A percentile compares a stretch with the other conserved stretches of the same genome.
Conservation (phyloP, 2,113 vertebrate species). For the Burhinus oedicnemus region DNA sequence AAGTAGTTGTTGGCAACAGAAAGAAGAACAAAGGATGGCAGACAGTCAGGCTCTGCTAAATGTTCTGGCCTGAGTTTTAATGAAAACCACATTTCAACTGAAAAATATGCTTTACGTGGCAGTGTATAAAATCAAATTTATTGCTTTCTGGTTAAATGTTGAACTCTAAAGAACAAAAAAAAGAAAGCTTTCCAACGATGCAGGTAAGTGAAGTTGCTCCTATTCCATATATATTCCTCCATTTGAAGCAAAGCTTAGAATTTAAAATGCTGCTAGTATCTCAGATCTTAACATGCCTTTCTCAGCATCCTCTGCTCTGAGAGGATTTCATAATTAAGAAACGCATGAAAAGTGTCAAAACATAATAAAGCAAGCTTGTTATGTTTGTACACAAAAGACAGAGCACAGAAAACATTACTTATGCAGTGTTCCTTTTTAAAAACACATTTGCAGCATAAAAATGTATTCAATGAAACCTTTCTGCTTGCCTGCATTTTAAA, state of each 20-base stretch:
- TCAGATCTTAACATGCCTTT: neutral
- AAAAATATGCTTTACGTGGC: conserved; percentile 85
- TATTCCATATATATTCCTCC: neutral
- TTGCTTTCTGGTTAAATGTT: conserved; percentile 49
- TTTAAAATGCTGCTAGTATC: neutral
- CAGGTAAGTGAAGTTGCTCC: neutral
- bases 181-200: neutral
- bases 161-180: neutral
- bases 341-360: conserved; percentile 39
- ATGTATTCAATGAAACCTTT: conserved; percentile 16
- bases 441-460: conserved; percentile 29
- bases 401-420: neutral
- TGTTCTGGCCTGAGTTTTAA: conserved; percentile 81
- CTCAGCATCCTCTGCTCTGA: conserved; percentile 3
- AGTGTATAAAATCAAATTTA: conserved; percentile 68
- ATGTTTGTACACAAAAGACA: conserved; percentile 53
- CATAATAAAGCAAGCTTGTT: conserved; percentile 17
- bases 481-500: conserved; percentile 41
- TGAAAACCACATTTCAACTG: conserved; percentile 87
- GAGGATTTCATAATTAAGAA: conserved; percentile 64
- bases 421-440: conserved; percentile 7
- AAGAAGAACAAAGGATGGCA: conserved; percentile 75
- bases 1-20: conserved; percentile 66
- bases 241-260: neutral
- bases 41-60: conserved; percentile 82